These are phyloP conservation scores for Erpobdella octoculata DNA, from an alignment of 2,888 invertebrate genomes.

Conservation along the genomic window DNA sequence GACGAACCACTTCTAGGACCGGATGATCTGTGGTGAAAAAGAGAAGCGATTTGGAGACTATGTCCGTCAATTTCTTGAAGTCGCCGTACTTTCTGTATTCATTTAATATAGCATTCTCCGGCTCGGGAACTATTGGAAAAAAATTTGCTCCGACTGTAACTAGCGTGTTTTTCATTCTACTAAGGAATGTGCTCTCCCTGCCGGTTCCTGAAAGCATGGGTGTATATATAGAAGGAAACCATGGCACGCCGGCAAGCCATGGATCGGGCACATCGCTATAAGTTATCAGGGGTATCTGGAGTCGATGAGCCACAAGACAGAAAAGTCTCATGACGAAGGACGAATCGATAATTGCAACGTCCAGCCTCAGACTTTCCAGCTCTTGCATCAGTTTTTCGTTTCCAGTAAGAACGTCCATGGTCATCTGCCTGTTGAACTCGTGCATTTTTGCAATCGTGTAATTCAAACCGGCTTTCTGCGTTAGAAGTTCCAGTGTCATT, in stretches of 20 bases:
- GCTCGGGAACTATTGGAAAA: neutral
- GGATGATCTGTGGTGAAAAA: slow-evolving; percentile 21
- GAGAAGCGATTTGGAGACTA: slow-evolving; percentile 20
- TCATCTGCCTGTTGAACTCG: no score
- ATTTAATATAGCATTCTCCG: neutral
- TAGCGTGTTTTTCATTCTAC: slow-evolving; percentile 9
- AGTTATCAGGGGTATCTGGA: slow-evolving; percentile 25
- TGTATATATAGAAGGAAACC: slow-evolving; percentile 27
- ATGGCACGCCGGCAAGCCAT: slow-evolving; percentile 15
- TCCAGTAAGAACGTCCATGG: no score
- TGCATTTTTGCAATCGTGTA: no score
- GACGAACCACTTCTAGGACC: slow-evolving; percentile 9
- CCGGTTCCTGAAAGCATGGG: neutral
- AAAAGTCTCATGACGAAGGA: neutral
- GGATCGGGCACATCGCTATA: slow-evolving; percentile 22
- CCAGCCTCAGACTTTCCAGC: slow-evolving; percentile 13
- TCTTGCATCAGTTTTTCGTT: no score
- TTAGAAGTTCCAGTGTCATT: no score
- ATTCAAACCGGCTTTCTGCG: no score
- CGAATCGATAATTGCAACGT: slow-evolving; percentile 23
- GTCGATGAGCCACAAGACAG: slow-evolving; percentile 19
- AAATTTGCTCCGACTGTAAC: neutral
- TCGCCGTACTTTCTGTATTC: slow-evolving; percentile 26
- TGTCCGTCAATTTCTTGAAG: slow-evolving; percentile 23
- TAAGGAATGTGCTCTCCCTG: slow-evolving; percentile 3